phyloP scores from a whole-genome alignment of 2,888 invertebrate genomes.

The Cheilosia variabilis region DNA sequence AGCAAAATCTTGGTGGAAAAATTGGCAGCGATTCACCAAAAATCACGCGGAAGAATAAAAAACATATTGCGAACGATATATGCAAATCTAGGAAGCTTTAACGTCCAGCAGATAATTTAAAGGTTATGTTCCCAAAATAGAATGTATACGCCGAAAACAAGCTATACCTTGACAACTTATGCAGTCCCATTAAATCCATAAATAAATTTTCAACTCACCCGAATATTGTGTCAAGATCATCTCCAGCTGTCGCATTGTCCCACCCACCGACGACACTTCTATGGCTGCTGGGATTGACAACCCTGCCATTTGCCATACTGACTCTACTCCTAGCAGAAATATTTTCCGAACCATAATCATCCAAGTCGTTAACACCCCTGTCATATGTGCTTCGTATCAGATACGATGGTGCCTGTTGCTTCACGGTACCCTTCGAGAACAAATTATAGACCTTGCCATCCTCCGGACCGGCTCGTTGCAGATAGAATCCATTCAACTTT shows the following conservation, averaged over 20 bases:
- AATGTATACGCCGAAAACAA: no score
- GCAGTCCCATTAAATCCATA: not conserved
- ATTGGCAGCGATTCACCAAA: no score
- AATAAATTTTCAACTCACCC: conserved; percentile 85
- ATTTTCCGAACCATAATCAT: conserved; percentile 48
- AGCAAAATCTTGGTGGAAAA: no score
- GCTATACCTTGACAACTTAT: no score
- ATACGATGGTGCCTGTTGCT: conserved; percentile 75
- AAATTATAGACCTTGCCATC: conserved; percentile 81
- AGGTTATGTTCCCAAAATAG: no score
- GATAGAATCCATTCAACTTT: conserved; percentile 79
- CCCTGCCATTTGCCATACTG: conserved; percentile 54
- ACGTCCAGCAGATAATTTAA: not conserved
- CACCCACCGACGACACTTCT: conserved; percentile 47
- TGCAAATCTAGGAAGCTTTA: no score
- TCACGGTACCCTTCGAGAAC: conserved; percentile 80
- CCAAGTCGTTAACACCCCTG: conserved; percentile 40
- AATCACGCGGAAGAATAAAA: no score
- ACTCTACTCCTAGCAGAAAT: conserved; percentile 54
- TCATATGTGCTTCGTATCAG: conserved; percentile 78
- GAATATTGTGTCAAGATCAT: conserved; percentile 89
- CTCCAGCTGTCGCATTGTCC: conserved; percentile 81
- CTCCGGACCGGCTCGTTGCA: conserved; percentile 76
- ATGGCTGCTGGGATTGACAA: conserved; percentile 39
- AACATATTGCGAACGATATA: no score